These are phyloP conservation scores for Bothrops jararaca DNA, from an alignment of 2,113 vertebrate genomes.

Conservation along the genomic window DNA sequence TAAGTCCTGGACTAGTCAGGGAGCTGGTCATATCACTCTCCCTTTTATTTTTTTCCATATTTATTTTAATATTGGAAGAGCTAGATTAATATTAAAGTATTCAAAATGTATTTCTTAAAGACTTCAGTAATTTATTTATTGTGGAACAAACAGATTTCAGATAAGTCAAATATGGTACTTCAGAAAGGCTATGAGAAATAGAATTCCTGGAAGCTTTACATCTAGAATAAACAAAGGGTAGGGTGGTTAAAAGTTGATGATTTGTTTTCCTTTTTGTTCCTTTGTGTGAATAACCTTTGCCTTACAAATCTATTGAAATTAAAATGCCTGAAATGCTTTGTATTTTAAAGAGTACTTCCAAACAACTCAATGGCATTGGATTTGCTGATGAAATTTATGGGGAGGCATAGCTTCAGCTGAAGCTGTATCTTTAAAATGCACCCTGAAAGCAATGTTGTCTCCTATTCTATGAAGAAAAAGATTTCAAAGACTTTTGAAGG, in stretches of 20 bases:
- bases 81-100: slow-evolving; percentile 49
- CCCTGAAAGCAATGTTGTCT: slow-evolving; percentile 30
- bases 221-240: slow-evolving; percentile 43
- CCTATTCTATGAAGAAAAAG: slow-evolving; percentile 2
- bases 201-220: slow-evolving; percentile 52
- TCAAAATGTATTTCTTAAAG: slow-evolving; percentile 50
- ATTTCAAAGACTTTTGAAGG: not conserved
- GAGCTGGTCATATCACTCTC: not conserved
- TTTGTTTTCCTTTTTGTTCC: slow-evolving; percentile 65
- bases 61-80: slow-evolving; percentile 37
- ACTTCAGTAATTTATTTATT: slow-evolving; percentile 42
- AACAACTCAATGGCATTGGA: slow-evolving; percentile 56
- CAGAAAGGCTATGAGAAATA: slow-evolving; percentile 54
- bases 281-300: slow-evolving; percentile 70
- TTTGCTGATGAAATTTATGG: slow-evolving; percentile 49
- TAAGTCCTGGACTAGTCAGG: not conserved
- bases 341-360: slow-evolving; percentile 71
- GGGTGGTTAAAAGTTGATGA: slow-evolving; percentile 65
- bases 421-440: slow-evolving; percentile 21
- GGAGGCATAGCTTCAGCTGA: slow-evolving; percentile 31
- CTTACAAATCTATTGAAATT: slow-evolving; percentile 74
- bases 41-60: not conserved
- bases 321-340: slow-evolving; percentile 74
- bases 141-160: slow-evolving; percentile 58
- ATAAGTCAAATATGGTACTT: slow-evolving; percentile 60